Base-by-base conservation (phyloP, 1,140 invertebrate genomes). In the Drosophila ironensis region DNA sequence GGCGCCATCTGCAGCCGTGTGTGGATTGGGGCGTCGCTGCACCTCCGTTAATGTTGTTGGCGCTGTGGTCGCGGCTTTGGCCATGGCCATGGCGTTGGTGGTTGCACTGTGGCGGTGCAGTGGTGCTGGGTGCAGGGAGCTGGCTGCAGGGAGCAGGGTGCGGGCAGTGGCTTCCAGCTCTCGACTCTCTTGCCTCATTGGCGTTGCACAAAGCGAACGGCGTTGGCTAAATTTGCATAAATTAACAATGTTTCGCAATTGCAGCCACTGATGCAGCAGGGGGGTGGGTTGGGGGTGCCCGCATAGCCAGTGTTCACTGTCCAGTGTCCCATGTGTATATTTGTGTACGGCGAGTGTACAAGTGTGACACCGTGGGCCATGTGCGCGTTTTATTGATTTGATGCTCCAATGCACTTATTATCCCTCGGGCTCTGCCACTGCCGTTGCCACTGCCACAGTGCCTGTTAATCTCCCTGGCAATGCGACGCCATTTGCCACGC, bases 181-280 rank as follows among this genome's bases (percentile, higher is more conserved):
- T 61, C 50, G 33, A 63, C 52, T 57, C 71, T 40, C 59, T 66
- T 81, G 76, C 76, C 76, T 81, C 78, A 82, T 82, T 82, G 78
- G 69, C 70, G 64, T 77, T 82, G 73, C 78, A 84, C 73, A 82
- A 84, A 82, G 78, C 72, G 73, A 71, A 45, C 42, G 78, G 78
- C 69, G 78, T 56, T 64, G 78, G 78, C 78, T 84, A 84, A 82
- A 82, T 82, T 82, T 82, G 78, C 78, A 82, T 82, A 82, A 82
- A 82, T 82, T 82, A 82, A 82, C 78, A 84, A 82, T 82, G 78
- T 82, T 82, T 78, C 78, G 78, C 78, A 82, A 82, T 84, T 84
- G 63, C 78, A 82, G 78, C 42, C 78, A 82, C 78, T 84, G 78
- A 84, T 82, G 78, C 78, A 84, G 78, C 69, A 84, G 78, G 63